Evolutionary conservation across 1,140 invertebrate species (phyloP).

Genomic region (Hirudo medicinalis): DNA sequence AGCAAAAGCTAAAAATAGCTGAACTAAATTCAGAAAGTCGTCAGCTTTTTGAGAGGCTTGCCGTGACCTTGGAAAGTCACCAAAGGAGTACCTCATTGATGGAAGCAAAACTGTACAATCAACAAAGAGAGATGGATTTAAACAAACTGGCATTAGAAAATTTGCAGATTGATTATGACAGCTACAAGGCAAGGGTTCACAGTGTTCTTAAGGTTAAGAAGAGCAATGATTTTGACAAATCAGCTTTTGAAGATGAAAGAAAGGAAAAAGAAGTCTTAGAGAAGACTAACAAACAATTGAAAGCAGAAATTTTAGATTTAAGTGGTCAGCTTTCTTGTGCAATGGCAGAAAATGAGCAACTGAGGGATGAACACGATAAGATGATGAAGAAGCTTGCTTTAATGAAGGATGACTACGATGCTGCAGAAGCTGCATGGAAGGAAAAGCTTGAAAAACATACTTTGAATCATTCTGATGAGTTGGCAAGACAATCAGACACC

Average conservation of each 20-base stretch:
- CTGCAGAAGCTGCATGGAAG: neutral
- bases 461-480: conserved; percentile 26
- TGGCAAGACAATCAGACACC: conserved; percentile 30
- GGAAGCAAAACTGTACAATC: neutral
- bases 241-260: neutral
- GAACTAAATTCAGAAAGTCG: neutral
- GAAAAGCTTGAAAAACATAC: conserved; percentile 31
- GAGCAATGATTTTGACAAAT: neutral
- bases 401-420: neutral
- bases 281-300: too few relatives aligned
- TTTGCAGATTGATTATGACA: neutral
- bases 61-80: neutral
- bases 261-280: neutral
- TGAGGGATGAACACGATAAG: neutral
- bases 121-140: neutral
- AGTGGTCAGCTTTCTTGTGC: neutral
- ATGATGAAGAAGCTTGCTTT: neutral
- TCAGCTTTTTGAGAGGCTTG: neutral
- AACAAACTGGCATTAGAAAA: neutral
- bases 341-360: neutral
- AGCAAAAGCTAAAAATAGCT: conserved; percentile 26
- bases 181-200: conserved; percentile 6
- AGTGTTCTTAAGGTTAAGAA: neutral
- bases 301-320: neutral
- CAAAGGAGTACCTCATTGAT: neutral